phyloP scores from a whole-genome alignment of 2,113 vertebrate species.

The Melanocharis versteri region DNA sequence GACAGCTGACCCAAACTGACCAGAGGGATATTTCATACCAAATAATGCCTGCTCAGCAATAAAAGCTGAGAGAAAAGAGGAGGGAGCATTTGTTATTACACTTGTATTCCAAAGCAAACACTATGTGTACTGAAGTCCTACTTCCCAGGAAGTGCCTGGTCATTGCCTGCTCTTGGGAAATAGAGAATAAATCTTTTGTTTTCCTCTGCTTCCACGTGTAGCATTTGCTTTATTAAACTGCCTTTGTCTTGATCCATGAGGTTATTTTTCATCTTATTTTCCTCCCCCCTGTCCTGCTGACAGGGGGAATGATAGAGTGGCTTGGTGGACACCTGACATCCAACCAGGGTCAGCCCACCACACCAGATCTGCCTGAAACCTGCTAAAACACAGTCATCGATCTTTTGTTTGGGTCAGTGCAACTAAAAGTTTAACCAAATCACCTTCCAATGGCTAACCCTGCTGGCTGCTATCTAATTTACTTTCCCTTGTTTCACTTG shows the following conservation, averaged over 20 bases:
- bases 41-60: not conserved
- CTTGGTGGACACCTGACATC: not conserved
- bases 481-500: not conserved
- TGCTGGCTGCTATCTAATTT: not conserved
- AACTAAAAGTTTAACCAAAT: not conserved
- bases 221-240: not conserved
- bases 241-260: not conserved
- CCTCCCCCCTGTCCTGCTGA: not conserved
- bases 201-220: rapidly evolving
- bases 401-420: not conserved
- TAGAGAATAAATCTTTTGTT: not conserved
- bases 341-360: not conserved
- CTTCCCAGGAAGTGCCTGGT: not conserved
- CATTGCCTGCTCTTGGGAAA: not conserved
- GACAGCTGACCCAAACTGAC: not conserved
- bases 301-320: not conserved
- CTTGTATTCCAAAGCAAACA: not conserved
- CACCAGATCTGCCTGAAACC: not conserved
- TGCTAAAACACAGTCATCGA: not conserved
- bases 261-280: not conserved
- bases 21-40: not conserved
- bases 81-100: not conserved
- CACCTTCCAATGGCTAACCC: not conserved
- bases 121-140: not conserved
- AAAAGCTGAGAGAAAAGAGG: not conserved